Conservation (phyloP, 2,888 invertebrate genomes). For the Tetragnatha montana region DNA sequence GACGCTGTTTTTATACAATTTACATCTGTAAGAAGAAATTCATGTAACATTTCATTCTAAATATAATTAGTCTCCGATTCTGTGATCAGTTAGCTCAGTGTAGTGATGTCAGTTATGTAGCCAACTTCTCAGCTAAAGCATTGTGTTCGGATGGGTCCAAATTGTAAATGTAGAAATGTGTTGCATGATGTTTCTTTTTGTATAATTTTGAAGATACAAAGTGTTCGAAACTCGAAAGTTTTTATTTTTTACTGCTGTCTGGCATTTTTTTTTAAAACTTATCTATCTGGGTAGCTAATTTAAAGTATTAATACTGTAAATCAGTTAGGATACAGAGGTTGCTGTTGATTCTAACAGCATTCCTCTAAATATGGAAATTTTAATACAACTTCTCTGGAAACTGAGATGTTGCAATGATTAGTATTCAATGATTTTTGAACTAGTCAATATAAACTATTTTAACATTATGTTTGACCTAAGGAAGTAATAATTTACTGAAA, state of each 20-base stretch:
- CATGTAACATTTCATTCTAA: conserved; percentile 27
- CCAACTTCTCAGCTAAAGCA: conserved; percentile 49
- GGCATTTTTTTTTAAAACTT: not conserved
- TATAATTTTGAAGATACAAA: conserved; percentile 27
- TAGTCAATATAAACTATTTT: not conserved
- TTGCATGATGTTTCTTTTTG: conserved; percentile 44
- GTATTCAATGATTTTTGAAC: not conserved
- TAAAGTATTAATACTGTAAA: no score
- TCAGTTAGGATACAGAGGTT: not conserved
- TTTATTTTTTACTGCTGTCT: conserved; percentile 2
- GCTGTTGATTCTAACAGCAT: not conserved
- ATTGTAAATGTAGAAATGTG: conserved; percentile 64
- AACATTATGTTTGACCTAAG: not conserved
- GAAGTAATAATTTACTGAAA: not conserved
- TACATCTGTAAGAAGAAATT: conserved; percentile 30
- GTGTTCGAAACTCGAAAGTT: conserved; percentile 12
- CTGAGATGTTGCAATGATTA: not conserved
- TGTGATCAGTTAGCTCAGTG: conserved; percentile 57
- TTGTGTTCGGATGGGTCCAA: conserved; percentile 66
- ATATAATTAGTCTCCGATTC: conserved; percentile 42
- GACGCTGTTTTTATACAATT: conserved; percentile 48
- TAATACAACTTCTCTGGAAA: not conserved
- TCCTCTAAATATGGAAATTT: not conserved
- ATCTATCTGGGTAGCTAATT: no score
- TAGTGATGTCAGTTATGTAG: conserved; percentile 51